These are phyloP conservation scores for Sceloporus undulatus DNA, from an alignment of 2,113 vertebrate species.

Conservation along the genomic window DNA sequence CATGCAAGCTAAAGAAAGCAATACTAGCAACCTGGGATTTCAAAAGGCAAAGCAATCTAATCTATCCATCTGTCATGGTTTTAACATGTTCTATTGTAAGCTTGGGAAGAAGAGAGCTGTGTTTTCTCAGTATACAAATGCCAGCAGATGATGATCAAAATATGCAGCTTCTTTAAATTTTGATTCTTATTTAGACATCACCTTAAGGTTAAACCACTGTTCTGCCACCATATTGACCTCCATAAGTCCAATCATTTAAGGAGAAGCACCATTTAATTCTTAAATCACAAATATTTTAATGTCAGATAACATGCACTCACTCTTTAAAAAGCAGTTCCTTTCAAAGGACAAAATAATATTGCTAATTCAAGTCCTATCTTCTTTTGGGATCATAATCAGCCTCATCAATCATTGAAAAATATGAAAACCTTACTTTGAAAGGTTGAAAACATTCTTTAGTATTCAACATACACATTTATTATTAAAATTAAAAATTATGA, in stretches of 20 bases:
- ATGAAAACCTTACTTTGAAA: not conserved
- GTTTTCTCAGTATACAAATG: conserved; percentile 8
- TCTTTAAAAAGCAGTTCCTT: not conserved
- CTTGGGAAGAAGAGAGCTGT: not conserved
- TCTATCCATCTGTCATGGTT: not conserved
- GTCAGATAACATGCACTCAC: not conserved
- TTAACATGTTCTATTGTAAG: not conserved
- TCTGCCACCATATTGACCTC: not conserved
- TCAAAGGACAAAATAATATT: not conserved
- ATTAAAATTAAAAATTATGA: too few relatives aligned
- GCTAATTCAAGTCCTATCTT: not conserved
- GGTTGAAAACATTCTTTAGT: too few relatives aligned
- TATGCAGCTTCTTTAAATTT: not conserved
- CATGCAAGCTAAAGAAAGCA: not conserved
- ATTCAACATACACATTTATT: too few relatives aligned
- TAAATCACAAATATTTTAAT: not conserved
- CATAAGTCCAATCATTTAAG: not conserved
- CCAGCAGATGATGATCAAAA: not conserved
- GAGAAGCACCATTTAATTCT: not conserved
- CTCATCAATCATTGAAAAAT: not conserved
- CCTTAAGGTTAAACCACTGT: not conserved
- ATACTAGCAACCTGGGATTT: not conserved
- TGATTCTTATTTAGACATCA: not conserved
- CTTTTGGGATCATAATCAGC: not conserved
- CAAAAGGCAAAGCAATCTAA: not conserved